A percentile compares a stretch with the other conserved stretches of the same genome.
Conservation (phyloP, 2,113 vertebrate species). For the Catharus bicknelli region DNA sequence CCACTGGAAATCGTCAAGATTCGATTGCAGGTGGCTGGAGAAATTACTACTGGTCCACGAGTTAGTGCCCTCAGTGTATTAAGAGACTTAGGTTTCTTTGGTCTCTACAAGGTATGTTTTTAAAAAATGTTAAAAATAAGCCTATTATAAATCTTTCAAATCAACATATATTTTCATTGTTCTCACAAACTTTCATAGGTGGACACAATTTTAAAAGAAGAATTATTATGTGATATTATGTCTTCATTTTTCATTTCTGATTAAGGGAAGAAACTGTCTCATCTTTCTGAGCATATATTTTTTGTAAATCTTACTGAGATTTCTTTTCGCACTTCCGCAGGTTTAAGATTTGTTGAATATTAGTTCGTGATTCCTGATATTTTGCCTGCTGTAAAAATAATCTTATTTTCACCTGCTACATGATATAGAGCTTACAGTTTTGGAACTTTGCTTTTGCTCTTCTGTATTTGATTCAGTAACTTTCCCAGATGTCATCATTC, state of each 20-base stretch:
- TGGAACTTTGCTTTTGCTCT: neutral
- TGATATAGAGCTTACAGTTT: neutral
- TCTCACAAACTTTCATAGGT: neutral
- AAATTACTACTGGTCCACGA: conserved; percentile 94
- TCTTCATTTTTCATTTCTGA: neutral
- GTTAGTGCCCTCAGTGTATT: conserved; percentile 92
- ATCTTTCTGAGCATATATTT: neutral
- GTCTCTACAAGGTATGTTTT: conserved; percentile 91
- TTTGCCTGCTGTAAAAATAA: neutral
- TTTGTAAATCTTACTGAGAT: neutral
- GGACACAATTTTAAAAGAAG: neutral
- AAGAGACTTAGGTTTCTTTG: conserved; percentile 93
- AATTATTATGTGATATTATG: neutral
- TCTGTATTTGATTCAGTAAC: neutral
- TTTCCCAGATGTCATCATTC: conserved; percentile 1
- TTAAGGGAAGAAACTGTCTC: neutral
- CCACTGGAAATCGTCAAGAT: conserved; percentile 95
- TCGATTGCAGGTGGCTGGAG: conserved; percentile 87
- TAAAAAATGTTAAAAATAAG: neutral
- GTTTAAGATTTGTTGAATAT: neutral
- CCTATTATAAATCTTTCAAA: neutral
- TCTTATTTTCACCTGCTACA: neutral
- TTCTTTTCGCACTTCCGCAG: neutral
- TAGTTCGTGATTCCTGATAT: neutral
- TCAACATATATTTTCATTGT: neutral